Percentiles rank a stretch among this genome's conserved stretches.
phyloP scores from a whole-genome alignment of 2,888 invertebrate genomes.

The Archips crataeganus region DNA sequence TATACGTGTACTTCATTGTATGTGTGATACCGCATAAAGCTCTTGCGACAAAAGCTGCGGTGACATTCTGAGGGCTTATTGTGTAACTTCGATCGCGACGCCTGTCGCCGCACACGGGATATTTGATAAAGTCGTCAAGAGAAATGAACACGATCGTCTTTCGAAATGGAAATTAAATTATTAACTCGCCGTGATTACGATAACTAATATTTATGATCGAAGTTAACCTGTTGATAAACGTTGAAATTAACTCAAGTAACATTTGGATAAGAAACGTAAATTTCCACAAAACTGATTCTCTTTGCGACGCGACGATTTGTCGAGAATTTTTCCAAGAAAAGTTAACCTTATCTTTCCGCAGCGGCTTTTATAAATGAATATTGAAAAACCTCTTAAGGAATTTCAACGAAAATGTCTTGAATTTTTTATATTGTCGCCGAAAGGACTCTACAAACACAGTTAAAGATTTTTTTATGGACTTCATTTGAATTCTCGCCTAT shows the following conservation, averaged over 20 bases:
- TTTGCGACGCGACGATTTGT: constrained; percentile 34
- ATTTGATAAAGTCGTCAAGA: constrained; percentile 21
- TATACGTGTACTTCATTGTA: constrained; percentile 23
- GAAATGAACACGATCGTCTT: constrained; percentile 18
- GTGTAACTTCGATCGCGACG: constrained; percentile 35
- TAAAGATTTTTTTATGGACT: constrained; percentile 37
- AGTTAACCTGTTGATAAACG: constrained; percentile 5
- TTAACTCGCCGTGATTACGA: neutral
- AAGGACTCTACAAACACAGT: constrained; percentile 37
- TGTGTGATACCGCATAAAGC: constrained; percentile 19
- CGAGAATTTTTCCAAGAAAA: constrained; percentile 27
- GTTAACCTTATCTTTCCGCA: constrained; percentile 33
- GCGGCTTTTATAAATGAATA: constrained; percentile 40
- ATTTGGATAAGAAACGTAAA: constrained; percentile 22
- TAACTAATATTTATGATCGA: neutral
- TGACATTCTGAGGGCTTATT: constrained; percentile 33
- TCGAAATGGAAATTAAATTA: neutral
- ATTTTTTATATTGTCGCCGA: constrained; percentile 36
- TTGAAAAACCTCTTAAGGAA: constrained; percentile 41
- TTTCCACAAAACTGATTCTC: constrained; percentile 20
- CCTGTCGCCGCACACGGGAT: constrained; percentile 19
- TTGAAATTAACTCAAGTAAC: constrained; percentile 21
- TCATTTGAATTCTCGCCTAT: constrained; percentile 33
- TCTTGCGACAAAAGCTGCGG: constrained; percentile 26
- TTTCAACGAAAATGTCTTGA: constrained; percentile 31